Conservation (phyloP, 2,888 invertebrate genomes). For the Oligia strigilis region DNA sequence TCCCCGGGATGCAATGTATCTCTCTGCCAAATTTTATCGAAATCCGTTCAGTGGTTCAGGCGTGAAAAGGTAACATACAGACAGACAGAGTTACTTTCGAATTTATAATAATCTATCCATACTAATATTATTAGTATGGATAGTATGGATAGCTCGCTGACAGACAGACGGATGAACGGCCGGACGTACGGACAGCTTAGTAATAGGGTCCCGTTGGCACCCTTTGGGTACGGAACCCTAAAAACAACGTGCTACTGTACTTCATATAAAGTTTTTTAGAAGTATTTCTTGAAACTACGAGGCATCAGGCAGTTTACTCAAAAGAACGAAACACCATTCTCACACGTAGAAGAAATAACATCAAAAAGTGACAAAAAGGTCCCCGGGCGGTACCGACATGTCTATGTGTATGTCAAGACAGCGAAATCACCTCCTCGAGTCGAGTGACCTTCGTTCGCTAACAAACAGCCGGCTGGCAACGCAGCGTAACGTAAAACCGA, state of each 20-base stretch:
- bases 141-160: neutral
- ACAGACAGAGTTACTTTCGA: too few relatives aligned
- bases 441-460: conserved; percentile 84
- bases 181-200: too few relatives aligned
- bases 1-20: too few relatives aligned
- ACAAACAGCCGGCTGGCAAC: conserved; percentile 86
- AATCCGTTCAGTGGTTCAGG: too few relatives aligned
- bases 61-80: too few relatives aligned
- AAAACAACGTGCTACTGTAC: neutral
- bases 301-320: conserved; percentile 1
- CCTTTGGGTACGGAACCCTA: neutral
- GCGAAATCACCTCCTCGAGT: conserved; percentile 73
- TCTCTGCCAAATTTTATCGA: too few relatives aligned
- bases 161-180: neutral
- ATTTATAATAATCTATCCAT: too few relatives aligned
- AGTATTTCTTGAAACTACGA: conserved; percentile 9
- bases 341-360: conserved; percentile 55
- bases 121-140: too few relatives aligned
- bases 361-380: conserved; percentile 48
- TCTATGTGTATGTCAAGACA: conserved; percentile 65
- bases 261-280: neutral
- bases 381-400: conserved; percentile 23
- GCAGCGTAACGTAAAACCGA: conserved; percentile 80
- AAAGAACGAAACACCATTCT: conserved; percentile 41
- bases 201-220: neutral